phyloP scores from a whole-genome alignment of 2,797 vertebrate genomes.

The Paedocypris micromegethes region DNA sequence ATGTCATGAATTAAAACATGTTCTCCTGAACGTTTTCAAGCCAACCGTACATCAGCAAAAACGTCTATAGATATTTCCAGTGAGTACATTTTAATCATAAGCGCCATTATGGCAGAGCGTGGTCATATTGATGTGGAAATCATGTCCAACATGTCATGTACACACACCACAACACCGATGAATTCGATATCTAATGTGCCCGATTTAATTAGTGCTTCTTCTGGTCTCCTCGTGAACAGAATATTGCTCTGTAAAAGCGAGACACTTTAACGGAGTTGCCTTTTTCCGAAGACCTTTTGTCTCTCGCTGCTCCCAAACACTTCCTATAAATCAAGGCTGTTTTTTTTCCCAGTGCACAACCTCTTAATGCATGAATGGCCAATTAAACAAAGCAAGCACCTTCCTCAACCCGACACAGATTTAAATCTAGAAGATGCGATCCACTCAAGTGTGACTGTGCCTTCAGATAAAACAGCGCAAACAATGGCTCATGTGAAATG shows the following conservation, averaged over 20 bases:
- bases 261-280: slow-evolving; percentile 12
- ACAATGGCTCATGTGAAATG: slow-evolving; percentile 6
- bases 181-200: slow-evolving; percentile 9
- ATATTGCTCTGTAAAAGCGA: slow-evolving; percentile 6
- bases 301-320: slow-evolving; percentile 21
- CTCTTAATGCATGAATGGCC: slow-evolving; percentile 2
- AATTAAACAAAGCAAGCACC: slow-evolving; percentile 17
- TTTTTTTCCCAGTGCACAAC: not conserved
- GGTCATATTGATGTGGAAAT: too few species aligned
- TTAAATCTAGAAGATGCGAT: slow-evolving; percentile 1
- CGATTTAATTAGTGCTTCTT: slow-evolving; percentile 16
- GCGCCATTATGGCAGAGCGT: too few species aligned
- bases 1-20: too few species aligned
- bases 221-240: slow-evolving; percentile 4
- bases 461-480: slow-evolving; percentile 1
- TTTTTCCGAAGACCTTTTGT: slow-evolving; percentile 16
- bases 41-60: too few species aligned
- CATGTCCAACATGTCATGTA: too few species aligned
- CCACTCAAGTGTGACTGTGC: not conserved
- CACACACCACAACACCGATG: not conserved
- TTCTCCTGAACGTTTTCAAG: too few species aligned
- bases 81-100: too few species aligned
- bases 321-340: slow-evolving; percentile 22
- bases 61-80: too few species aligned
- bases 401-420: slow-evolving; percentile 7